phyloP scores from a whole-genome alignment of 2,888 invertebrate genomes.

The Agrochola circellaris region DNA sequence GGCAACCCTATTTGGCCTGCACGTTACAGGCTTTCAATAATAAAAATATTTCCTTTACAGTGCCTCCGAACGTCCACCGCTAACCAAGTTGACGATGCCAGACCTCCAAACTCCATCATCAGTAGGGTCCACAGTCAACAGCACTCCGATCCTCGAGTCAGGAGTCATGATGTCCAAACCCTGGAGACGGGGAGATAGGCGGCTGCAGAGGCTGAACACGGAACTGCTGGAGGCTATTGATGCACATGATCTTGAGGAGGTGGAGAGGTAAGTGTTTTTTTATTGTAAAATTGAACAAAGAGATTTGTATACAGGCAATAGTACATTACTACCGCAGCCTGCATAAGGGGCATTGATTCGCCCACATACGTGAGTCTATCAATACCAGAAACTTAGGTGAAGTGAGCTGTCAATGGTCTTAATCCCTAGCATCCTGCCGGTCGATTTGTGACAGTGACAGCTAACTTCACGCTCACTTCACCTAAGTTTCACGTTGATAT shows the following conservation, averaged over 20 bases:
- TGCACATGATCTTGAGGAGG: slow-evolving; percentile 79
- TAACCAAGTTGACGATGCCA: slow-evolving; percentile 70
- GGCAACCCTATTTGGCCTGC: no score
- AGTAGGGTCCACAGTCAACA: slow-evolving; percentile 78
- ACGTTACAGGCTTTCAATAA: neutral
- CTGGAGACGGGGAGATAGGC: slow-evolving; percentile 83
- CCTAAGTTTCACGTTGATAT: no score
- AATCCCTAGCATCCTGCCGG: no score
- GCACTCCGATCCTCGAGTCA: slow-evolving; percentile 73
- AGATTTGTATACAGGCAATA: neutral
- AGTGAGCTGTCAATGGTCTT: no score
- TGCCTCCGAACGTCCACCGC: slow-evolving; percentile 35
- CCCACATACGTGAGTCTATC: no score
- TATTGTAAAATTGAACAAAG: neutral
- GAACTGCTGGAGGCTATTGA: slow-evolving; percentile 87
- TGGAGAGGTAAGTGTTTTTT: slow-evolving; percentile 78
- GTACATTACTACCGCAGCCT: no score
- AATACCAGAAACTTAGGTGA: no score
- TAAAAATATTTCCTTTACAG: slow-evolving; percentile 5
- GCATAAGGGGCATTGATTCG: no score
- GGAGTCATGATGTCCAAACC: slow-evolving; percentile 68
- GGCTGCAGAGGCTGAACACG: slow-evolving; percentile 86
- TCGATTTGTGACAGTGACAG: no score
- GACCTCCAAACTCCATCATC: slow-evolving; percentile 75
- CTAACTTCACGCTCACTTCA: no score